Conservation (phyloP, 2,797 vertebrate genomes). For the Pteronotus mesoamericanus region DNA sequence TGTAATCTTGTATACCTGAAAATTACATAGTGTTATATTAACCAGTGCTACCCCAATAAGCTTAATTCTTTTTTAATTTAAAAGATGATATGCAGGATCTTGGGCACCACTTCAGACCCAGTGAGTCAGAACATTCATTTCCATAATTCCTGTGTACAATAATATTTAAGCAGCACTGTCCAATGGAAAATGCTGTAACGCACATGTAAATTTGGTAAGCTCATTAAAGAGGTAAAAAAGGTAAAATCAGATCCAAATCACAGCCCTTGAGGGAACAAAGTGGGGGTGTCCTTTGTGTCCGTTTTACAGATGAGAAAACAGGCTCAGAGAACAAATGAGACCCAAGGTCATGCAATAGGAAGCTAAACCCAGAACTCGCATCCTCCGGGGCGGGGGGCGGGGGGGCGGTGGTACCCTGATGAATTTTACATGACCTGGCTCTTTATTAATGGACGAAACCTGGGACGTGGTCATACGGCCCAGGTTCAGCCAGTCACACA, state of each 20-base stretch:
- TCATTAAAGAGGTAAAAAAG: neutral
- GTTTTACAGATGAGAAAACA: neutral
- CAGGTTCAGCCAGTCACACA: neutral
- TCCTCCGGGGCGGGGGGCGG: no score
- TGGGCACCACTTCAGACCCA: neutral
- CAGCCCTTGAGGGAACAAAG: neutral
- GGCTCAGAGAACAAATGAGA: neutral
- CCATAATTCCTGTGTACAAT: neutral
- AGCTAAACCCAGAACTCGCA: neutral
- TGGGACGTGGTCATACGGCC: neutral
- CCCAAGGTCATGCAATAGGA: neutral
- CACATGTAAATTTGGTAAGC: neutral
- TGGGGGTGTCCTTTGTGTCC: neutral
- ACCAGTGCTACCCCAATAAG: neutral
- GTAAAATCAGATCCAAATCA: neutral
- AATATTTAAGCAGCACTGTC: neutral
- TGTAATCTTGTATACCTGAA: neutral
- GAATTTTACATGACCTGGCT: neutral
- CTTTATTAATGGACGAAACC: neutral
- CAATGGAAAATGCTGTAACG: neutral
- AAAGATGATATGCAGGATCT: neutral
- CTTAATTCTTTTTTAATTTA: neutral
- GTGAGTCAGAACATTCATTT: neutral
- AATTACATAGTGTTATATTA: neutral
- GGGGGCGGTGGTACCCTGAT: rapidly evolving